A percentile compares a stretch with the other conserved stretches of the same genome.
Conservation (phyloP, 2,888 invertebrate species). For the Antheraea assamensis region DNA sequence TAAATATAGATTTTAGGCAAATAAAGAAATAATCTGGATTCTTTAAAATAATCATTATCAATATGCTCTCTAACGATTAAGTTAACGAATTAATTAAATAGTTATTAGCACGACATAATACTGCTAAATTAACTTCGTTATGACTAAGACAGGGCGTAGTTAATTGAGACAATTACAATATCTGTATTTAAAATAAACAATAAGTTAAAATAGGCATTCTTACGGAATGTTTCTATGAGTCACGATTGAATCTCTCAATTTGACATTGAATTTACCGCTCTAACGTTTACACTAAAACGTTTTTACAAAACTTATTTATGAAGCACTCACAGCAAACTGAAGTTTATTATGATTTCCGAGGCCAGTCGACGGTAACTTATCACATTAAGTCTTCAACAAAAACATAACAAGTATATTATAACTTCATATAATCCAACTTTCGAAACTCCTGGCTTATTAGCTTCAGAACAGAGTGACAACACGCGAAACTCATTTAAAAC, state of each 20-base stretch:
- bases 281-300: background rate
- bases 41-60: no score
- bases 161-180: background rate
- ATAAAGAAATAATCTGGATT: no score
- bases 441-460: slow-evolving; percentile 23
- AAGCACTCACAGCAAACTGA: slow-evolving; percentile 8
- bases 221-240: slow-evolving; percentile 11
- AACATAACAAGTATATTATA: slow-evolving; percentile 11
- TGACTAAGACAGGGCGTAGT: background rate
- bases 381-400: slow-evolving; percentile 1
- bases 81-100: background rate
- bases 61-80: no score
- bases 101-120: background rate
- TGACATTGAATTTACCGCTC: slow-evolving; percentile 16
- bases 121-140: background rate
- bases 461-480: slow-evolving; percentile 10
- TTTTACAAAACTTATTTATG: slow-evolving; percentile 11
- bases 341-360: background rate
- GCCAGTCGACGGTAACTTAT: background rate
- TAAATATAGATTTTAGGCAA: no score
- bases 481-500: slow-evolving; percentile 22
- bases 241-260: background rate
- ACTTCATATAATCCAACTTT: slow-evolving; percentile 20
- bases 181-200: slow-evolving; percentile 1
- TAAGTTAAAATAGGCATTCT: slow-evolving; percentile 3